A percentile compares a stretch with the other conserved stretches of the same genome.
phyloP scores from a whole-genome alignment of 2,888 invertebrate species.

The Lumbricus terrestris region DNA sequence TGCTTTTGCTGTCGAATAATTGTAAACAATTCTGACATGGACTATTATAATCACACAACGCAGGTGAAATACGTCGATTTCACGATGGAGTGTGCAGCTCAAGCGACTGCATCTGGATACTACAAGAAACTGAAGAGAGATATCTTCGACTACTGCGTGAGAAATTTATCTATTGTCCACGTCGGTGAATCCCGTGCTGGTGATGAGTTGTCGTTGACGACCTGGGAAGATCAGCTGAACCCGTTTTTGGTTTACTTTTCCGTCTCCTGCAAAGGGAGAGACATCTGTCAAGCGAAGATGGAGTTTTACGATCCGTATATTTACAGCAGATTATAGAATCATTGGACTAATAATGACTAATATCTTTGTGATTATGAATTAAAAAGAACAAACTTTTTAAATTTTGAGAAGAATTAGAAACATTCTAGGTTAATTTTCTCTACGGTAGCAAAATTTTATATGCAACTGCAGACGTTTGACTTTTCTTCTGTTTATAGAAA shows the following conservation, averaged over 20 bases:
- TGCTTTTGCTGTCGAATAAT: not conserved
- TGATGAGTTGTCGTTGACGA: not conserved
- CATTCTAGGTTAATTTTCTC: no score
- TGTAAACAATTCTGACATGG: not conserved
- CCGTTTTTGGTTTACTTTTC: not conserved
- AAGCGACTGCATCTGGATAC: conserved; percentile 13
- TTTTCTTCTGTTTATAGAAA: no score
- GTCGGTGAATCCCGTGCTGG: not conserved
- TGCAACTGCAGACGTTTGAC: no score
- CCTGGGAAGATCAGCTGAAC: conserved; percentile 5
- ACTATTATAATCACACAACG: not conserved
- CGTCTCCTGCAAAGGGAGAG: not conserved
- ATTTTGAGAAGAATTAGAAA: not conserved
- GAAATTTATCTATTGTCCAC: not conserved
- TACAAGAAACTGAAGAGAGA: not conserved
- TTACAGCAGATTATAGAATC: not conserved
- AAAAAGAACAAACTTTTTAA: not conserved
- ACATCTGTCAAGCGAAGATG: not conserved
- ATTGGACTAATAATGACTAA: not conserved
- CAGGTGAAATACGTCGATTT: not conserved
- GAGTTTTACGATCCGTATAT: not conserved
- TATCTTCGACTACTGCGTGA: not conserved
- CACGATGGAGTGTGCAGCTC: not conserved
- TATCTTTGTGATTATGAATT: not conserved
- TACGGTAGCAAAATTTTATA: no score